phyloP scores from a whole-genome alignment of 2,113 vertebrate species.

The Notothenia coriiceps region DNA sequence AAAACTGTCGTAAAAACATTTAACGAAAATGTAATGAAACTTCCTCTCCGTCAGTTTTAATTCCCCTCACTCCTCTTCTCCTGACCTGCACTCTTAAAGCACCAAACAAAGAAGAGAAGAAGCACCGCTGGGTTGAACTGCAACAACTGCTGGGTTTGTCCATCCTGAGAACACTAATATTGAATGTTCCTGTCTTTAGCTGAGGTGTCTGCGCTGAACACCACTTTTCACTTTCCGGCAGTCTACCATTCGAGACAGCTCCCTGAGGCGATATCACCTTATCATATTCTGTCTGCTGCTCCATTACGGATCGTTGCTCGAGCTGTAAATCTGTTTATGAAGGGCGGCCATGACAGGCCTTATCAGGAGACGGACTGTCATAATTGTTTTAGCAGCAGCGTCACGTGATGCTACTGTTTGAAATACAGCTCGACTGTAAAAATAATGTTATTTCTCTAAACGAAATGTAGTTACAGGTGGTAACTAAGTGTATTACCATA shows the following conservation, averaged over 20 bases:
- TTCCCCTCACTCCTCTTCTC: background rate
- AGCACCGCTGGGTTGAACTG: background rate
- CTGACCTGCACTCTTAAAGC: background rate
- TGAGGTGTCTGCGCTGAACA: slow-evolving; percentile 11
- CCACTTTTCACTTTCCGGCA: slow-evolving; percentile 25
- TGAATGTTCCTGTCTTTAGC: slow-evolving; percentile 40
- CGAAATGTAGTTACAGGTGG: slow-evolving; percentile 18
- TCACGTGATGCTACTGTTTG: slow-evolving; percentile 8
- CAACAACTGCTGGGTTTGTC: slow-evolving; percentile 40
- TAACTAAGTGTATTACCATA: slow-evolving; percentile 6
- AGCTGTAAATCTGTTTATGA: slow-evolving; percentile 61
- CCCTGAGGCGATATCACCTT: slow-evolving; percentile 55
- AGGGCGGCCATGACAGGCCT: slow-evolving; percentile 47
- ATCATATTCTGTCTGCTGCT: slow-evolving; percentile 53
- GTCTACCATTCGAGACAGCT: slow-evolving; percentile 30
- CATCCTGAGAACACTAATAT: slow-evolving; percentile 35
- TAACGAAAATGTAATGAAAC: too few relatives aligned
- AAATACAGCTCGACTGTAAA: slow-evolving; percentile 35
- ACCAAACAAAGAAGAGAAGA: background rate
- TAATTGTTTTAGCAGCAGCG: slow-evolving; percentile 45
- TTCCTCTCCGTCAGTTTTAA: too few relatives aligned
- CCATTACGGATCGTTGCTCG: slow-evolving; percentile 36
- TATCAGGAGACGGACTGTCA: slow-evolving; percentile 43
- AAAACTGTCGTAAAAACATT: too few relatives aligned
- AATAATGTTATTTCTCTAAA: slow-evolving; percentile 40